A percentile compares a stretch with the other conserved stretches of the same genome.
These are phyloP conservation scores for Lepidurus packardi DNA, from an alignment of 1,140 invertebrate genomes.

Conservation along the genomic window DNA sequence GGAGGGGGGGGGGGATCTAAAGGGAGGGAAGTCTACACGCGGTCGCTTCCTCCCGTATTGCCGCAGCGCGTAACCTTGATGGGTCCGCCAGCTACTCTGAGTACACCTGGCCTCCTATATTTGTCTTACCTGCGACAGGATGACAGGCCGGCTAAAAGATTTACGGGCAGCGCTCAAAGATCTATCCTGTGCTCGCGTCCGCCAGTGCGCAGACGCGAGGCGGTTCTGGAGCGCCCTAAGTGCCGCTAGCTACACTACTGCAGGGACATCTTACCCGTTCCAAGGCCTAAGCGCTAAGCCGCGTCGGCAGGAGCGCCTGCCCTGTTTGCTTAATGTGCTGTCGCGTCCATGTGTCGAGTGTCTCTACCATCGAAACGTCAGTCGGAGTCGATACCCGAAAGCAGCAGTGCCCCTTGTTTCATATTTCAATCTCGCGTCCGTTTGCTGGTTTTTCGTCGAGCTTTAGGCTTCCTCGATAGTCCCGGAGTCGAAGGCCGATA, in stretches of 20 bases:
- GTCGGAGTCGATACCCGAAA: neutral
- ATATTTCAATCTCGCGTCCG: neutral
- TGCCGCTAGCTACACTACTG: constrained; percentile 5
- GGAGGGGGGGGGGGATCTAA: neutral
- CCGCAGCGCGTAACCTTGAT: constrained; percentile 20
- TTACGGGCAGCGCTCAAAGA: neutral
- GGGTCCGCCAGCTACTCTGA: neutral
- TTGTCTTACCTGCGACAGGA: constrained; percentile 21
- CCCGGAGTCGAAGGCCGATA: neutral
- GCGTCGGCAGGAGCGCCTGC: constrained; percentile 7
- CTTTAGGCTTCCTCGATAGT: neutral
- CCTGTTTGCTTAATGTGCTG: constrained; percentile 18
- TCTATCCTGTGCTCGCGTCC: neutral
- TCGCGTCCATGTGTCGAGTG: constrained; percentile 13
- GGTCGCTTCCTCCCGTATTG: neutral
- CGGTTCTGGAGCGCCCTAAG: neutral
- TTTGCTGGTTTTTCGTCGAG: neutral
- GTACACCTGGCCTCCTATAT: constrained; percentile 17
- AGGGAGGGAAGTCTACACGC: neutral
- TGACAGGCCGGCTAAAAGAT: neutral
- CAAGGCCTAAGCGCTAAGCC: constrained; percentile 8
- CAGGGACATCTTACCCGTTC: neutral
- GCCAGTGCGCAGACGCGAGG: neutral
- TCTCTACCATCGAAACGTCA: constrained; percentile 16
- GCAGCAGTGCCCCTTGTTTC: neutral